phyloP scores from a whole-genome alignment of 2,888 invertebrate species.

The Stenodera caucasica region DNA sequence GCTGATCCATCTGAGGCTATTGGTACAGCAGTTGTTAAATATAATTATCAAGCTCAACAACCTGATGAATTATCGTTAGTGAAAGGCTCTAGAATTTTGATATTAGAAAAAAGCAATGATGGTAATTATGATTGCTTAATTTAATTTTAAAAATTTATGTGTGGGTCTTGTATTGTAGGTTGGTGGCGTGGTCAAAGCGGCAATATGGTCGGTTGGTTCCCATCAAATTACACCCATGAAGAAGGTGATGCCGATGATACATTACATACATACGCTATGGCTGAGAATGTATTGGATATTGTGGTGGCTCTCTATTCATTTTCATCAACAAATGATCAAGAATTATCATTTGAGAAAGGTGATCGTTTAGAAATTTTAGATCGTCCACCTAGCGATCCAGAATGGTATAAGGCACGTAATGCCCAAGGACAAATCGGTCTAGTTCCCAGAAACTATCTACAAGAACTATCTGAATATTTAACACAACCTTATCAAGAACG shows the following conservation, averaged over 20 bases:
- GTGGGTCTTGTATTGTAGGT: slow-evolving; percentile 43
- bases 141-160: background rate
- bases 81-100: slow-evolving; percentile 92
- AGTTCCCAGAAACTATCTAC: slow-evolving; percentile 93
- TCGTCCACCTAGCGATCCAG: slow-evolving; percentile 95
- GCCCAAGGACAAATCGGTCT: slow-evolving; percentile 89
- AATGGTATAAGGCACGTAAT: slow-evolving; percentile 98
- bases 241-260: slow-evolving; percentile 85
- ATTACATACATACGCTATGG: slow-evolving; percentile 91
- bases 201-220: slow-evolving; percentile 86
- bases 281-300: slow-evolving; percentile 92
- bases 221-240: slow-evolving; percentile 97
- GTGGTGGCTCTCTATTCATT: slow-evolving; percentile 95
- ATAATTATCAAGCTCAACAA: slow-evolving; percentile 93
- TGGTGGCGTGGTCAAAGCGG: slow-evolving; percentile 97
- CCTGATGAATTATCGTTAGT: slow-evolving; percentile 92
- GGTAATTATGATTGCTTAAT: slow-evolving; percentile 51
- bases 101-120: slow-evolving; percentile 97
- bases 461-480: slow-evolving; percentile 88
- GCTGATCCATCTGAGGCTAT: slow-evolving; percentile 87
- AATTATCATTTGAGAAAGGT: slow-evolving; percentile 95
- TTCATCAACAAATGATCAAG: slow-evolving; percentile 92
- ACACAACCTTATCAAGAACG: slow-evolving; percentile 77
- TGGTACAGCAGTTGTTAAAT: slow-evolving; percentile 90
- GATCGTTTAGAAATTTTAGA: slow-evolving; percentile 95